Base-by-base conservation (phyloP, 1,140 invertebrate species). In the Diprion similis region DNA sequence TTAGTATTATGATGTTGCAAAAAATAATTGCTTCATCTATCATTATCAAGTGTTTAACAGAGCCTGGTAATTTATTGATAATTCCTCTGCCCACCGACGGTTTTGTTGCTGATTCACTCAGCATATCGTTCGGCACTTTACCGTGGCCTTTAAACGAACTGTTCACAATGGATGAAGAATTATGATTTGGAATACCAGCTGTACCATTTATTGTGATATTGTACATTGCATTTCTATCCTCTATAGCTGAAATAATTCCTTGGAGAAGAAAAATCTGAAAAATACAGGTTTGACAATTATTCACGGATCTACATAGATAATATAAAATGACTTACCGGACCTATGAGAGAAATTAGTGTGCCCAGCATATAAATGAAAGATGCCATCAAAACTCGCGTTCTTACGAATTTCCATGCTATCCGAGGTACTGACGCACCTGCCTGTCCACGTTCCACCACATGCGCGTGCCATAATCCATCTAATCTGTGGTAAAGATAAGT, bases 381-480 rank as follows among this genome's bases (percentile, higher is more conserved):
- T 19, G 76, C 77, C 47, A 83, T 68, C 19, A 80, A 46, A 18
- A 79, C 76, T 70, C 81, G 65, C 11, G 81, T 82, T 68, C 77
- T 73, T 10, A 81, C 78, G 46, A 82, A 82, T 19, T 76, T 77
- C 81, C 81, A 82, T 1, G 76, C 78, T 8, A 82, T 77, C 46
- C 68, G 72, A 2, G 78, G 78, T 15, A 82, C 76, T 4, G 81
- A 82, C 18, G 78, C 77, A 13, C 78, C 79, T n/a, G 76, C 67
- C 64, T 81, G 80, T 11, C 79, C 80, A 15, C 77, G 69, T 19
- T 78, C 69, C 0, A 81, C 79, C 18, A 81, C 76, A 47, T 81
- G 77, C 45, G 68, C 72, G 48, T 79, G 80, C 75, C 75, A 78
- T 37, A 83, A 67, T 18, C 74, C 78, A 19, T 82, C 79, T 69